phyloP scores from a whole-genome alignment of 1,140 invertebrate genomes.

The Lepidurus apus region DNA sequence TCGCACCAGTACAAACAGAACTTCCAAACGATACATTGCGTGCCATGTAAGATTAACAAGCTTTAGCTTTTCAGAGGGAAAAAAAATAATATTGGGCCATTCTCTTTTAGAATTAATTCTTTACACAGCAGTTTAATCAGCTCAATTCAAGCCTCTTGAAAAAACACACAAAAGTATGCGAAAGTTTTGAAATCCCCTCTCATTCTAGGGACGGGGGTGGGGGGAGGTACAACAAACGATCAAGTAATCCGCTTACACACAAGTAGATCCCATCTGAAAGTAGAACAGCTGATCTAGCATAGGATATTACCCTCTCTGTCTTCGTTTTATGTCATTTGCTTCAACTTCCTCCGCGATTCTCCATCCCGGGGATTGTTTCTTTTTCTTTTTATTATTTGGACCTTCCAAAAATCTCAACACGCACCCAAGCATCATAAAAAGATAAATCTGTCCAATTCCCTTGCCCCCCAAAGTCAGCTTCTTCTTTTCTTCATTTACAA shows the following conservation, averaged over 20 bases:
- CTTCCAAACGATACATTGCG: not conserved
- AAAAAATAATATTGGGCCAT: no score
- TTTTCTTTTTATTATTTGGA: not conserved
- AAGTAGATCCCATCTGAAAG: not conserved
- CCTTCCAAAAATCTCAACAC: no score
- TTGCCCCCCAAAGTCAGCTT: no score
- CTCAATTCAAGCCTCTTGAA: no score
- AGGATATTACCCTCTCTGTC: not conserved
- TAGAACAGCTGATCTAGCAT: not conserved
- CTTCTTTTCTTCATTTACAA: not conserved
- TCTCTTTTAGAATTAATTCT: no score
- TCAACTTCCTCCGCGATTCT: not conserved
- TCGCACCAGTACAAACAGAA: not conserved
- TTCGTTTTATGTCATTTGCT: constrained; percentile 2
- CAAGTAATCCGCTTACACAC: constrained; percentile 13
- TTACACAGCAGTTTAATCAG: no score
- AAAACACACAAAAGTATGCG: no score
- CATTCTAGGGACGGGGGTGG: not conserved
- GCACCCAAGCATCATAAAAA: not conserved
- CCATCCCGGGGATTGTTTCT: not conserved
- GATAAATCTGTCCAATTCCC: not conserved
- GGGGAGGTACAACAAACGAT: not conserved
- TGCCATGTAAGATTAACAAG: not conserved
- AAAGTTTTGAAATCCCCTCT: no score
- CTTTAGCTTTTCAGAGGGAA: not conserved